Evolutionary conservation across 2,888 invertebrate species (phyloP), one percentile per base, ranked within the genome.

Genomic region (Sarcophaga caerulescens): DNA sequence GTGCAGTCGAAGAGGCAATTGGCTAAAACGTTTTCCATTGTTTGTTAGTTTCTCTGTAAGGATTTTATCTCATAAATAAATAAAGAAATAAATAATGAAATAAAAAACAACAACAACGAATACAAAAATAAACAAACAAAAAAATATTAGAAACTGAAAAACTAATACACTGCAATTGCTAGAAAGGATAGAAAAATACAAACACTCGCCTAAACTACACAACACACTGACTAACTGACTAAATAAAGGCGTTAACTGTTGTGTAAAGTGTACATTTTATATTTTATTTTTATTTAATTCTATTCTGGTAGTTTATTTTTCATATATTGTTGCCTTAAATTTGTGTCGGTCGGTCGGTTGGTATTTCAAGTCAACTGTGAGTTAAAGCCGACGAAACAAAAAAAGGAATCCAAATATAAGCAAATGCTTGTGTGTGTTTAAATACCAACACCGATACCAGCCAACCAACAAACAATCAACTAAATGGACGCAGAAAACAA

Each of bases 41-140:
- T 90, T 90, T 90, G 90, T 90, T 90, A 89, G 88, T 90, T 91
- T 90, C 89, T 87, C 89, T 89, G 25, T 71, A 23, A 19, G 17
- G 17, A 52, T 52, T 52, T 12, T 17, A 52, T 52, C 17, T 52
- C 52, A 52, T 52, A 52, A 14, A 52, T 12, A 52, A 52, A 52
- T 52, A 52, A 52, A 14, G 52, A 35, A 10, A 35, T 35, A 35
- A 35, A 35, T 8, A 35, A 35, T 35, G 14, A 52, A 52, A 52
- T 14, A 52, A 52, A 52, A 52, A 52, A 47, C 14, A 52, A 52
- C 1, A 17, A 35, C 35, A 52, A 52, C 52, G 12, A 47, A 47
- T 47, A 47, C 0, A 47, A 14, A 65, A 73, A 19, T 21, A 66
- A 21, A 60, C 5, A 60, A 80, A 66, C 3, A 47, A 73, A 17